Evolutionary conservation across 2,797 vertebrate genomes (phyloP), one percentile per base, ranked within the genome.

Genomic region (Schizopygopsis malacanthus): DNA sequence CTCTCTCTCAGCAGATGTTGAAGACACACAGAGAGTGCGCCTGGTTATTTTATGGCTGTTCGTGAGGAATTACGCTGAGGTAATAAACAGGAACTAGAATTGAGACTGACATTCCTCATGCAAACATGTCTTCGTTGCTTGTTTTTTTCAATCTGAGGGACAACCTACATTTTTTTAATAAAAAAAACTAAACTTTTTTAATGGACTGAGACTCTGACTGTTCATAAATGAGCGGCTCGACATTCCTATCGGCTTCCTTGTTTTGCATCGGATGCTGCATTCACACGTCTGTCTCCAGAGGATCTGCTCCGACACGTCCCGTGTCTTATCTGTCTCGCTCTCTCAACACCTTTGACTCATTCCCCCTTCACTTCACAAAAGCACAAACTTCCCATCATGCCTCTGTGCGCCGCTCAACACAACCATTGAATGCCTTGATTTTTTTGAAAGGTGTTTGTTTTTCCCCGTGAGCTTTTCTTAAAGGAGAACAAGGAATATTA

Each of bases 1-100:
- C 82, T 47, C 22, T 33, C n/a, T 50, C 75, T 82, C 59, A 9
- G 61, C 82, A 88, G 72, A 81, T 86, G 69, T 83, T 84, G 25
- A 54, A 43, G 45, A 65, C 56, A 33, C 56, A 65, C 16, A 69
- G 12, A 83, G 25, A 15, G 63, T 39, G 6, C 10, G 37, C 18
- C 54, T 56, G 10, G 28, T 77, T 77, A 37, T 77, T 77, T 77
- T 61, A 61, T 61, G 39, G 54, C 54, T 59, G 8, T 45, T 79
- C 56, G 25, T n/a, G 54, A 79, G 75, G 50, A 78, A 59, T 78
- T n/a, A 41, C 33, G 4, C 33, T 37, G 33, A 56, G 22, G 37
- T 78, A 43, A 79, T 61, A 78, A 78, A 61, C 76, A 61, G 76
- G 37, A 79, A 25, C 11, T n/a, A 39, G 28, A 10, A 76, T 20